Percentiles rank a stretch among this genome's conserved stretches.
Evolutionary conservation across 2,113 vertebrate species (phyloP).

Genomic region (Sphyrna mokarran): DNA sequence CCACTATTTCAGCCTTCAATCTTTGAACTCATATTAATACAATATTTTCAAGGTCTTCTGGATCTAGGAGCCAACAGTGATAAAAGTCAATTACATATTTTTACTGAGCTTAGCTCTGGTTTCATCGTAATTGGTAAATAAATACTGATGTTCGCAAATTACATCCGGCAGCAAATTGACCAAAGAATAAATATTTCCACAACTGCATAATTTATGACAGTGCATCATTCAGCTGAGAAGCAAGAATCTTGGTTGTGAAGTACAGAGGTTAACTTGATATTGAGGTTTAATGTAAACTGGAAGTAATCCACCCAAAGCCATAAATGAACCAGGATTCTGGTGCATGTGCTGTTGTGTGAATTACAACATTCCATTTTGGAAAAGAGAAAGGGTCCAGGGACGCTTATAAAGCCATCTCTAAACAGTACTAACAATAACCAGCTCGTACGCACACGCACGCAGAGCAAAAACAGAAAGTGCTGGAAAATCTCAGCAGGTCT

Average conservation of each 20-base stretch:
- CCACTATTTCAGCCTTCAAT: background rate
- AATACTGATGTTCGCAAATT: background rate
- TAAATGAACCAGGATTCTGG: background rate
- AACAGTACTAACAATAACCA: background rate
- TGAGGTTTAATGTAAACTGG: background rate
- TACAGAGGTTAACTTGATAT: background rate
- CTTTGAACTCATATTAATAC: background rate
- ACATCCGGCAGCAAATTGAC: background rate
- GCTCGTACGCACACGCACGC: no score
- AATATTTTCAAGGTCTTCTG: background rate
- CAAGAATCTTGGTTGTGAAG: background rate
- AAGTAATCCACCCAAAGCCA: background rate
- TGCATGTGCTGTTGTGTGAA: background rate
- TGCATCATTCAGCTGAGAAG: background rate
- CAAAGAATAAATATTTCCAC: background rate
- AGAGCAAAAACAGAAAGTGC: no score
- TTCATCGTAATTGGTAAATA: background rate
- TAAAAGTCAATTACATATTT: background rate
- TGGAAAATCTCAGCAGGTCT: no score
- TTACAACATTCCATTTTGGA: background rate
- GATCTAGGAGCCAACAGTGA: no score
- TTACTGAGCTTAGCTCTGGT: background rate
- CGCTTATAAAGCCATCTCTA: background rate
- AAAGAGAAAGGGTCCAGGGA: background rate
- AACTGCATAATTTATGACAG: background rate